Percentiles rank a stretch among this genome's conserved stretches.
phyloP scores from a whole-genome alignment of 1,140 invertebrate genomes.

The Drosophila bipectinata region DNA sequence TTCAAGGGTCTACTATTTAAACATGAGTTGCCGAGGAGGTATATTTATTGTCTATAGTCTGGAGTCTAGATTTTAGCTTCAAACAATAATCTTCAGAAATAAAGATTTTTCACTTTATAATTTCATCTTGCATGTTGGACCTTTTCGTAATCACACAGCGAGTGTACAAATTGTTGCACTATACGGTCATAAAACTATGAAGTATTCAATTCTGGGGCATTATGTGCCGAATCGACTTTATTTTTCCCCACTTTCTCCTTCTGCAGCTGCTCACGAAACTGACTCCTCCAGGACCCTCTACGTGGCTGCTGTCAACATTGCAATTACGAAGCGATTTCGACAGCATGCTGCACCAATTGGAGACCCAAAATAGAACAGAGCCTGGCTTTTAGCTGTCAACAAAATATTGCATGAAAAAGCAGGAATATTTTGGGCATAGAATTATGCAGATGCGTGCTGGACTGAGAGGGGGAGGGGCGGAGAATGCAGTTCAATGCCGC shows the following conservation, averaged over 20 bases:
- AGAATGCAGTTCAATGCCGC: constrained; percentile 56
- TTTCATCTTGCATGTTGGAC: too few species aligned
- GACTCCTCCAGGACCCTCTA: constrained; percentile 28
- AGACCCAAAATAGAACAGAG: constrained; percentile 50
- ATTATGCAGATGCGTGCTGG: constrained; percentile 67
- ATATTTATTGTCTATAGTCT: too few species aligned
- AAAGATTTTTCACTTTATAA: too few species aligned
- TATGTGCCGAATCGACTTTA: neutral
- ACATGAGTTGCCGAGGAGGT: too few species aligned
- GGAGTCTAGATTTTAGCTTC: too few species aligned
- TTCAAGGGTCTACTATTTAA: too few species aligned
- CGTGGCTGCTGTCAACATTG: constrained; percentile 68
- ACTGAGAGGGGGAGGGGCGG: neutral
- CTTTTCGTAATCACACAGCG: too few species aligned
- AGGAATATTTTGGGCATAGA: constrained; percentile 70
- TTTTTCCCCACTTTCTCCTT: neutral
- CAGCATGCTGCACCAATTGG: constrained; percentile 73
- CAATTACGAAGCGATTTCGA: constrained; percentile 82
- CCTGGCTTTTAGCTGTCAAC: constrained; percentile 55
- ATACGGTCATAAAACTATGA: neutral
- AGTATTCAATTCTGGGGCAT: neutral
- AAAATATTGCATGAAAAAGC: constrained; percentile 59
- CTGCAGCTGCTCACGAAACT: neutral
- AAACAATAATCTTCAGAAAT: too few species aligned
- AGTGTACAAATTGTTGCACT: neutral